Percentiles rank a stretch among this genome's conserved stretches.
Conservation (phyloP, 2,113 vertebrate species). For the Carassius auratus region DNA sequence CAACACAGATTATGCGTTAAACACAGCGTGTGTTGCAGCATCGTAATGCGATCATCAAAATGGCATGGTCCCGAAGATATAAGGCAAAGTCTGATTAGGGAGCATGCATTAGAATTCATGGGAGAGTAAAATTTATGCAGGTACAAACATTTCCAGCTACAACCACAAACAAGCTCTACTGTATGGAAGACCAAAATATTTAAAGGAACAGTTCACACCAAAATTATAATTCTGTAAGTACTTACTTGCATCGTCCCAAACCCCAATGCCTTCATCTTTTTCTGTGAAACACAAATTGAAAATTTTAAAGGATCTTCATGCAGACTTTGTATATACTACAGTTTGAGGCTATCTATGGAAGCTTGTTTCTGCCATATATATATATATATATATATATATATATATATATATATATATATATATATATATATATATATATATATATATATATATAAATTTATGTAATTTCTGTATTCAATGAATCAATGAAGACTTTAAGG, state of each 20-base stretch:
- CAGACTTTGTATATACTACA: background rate
- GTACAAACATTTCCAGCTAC: background rate
- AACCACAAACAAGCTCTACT: constrained; percentile 11
- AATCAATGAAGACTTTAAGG: too few relatives aligned
- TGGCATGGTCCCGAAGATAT: background rate
- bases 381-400: too few relatives aligned
- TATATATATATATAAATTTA: too few relatives aligned
- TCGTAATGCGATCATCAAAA: constrained; percentile 25
- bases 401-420: too few relatives aligned
- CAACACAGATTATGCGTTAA: constrained; percentile 22
- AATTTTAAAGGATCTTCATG: background rate
- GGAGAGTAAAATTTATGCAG: background rate
- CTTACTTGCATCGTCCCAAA: background rate
- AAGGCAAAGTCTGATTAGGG: constrained; percentile 20
- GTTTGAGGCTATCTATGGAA: background rate
- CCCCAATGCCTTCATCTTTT: background rate
- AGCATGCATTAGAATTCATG: background rate
- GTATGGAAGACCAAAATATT: background rate
- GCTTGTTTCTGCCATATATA: too few relatives aligned
- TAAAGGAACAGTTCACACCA: background rate
- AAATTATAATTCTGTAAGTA: background rate
- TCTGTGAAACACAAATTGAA: background rate
- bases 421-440: too few relatives aligned
- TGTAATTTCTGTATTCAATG: background rate
- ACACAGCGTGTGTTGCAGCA: background rate